phyloP scores from a whole-genome alignment of 23 tunicate species.

The Halocynthia roretzi region DNA sequence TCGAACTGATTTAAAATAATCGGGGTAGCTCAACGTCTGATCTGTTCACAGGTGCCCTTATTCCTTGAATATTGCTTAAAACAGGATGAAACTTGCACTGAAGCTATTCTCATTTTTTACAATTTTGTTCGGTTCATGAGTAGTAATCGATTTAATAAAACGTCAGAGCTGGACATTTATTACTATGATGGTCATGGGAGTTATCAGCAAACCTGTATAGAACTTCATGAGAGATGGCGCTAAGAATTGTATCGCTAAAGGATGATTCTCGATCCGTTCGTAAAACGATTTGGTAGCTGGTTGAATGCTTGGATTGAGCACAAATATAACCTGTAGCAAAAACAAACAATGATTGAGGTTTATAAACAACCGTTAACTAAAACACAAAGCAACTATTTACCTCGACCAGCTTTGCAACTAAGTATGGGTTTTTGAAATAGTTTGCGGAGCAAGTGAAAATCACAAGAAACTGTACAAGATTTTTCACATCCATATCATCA shows the following conservation, averaged over 20 bases:
- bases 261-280: conserved; percentile 60
- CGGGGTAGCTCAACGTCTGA: too few species aligned
- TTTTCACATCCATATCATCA: conserved; percentile 20
- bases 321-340: conserved; percentile 14
- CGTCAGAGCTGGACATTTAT: too few species aligned
- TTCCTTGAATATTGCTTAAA: too few species aligned
- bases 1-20: too few species aligned
- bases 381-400: conserved; percentile 23
- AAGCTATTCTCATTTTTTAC: too few species aligned
- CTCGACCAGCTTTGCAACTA: conserved; percentile 89
- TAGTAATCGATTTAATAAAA: too few species aligned
- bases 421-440: conserved; percentile 84
- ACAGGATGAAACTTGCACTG: too few species aligned
- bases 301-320: conserved; percentile 51
- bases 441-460: conserved; percentile 55
- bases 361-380: neutral
- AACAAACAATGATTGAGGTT: neutral
- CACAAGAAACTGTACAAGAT: conserved; percentile 46
- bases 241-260: conserved; percentile 39
- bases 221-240: conserved; percentile 89
- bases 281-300: conserved; percentile 41
- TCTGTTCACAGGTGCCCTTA: too few species aligned
- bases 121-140: too few species aligned
- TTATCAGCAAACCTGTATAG: conserved; percentile 32
- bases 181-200: too few species aligned